These are phyloP conservation scores for Erythrocebus patas DNA, from an alignment of 2,113 vertebrate species.

Conservation along the genomic window DNA sequence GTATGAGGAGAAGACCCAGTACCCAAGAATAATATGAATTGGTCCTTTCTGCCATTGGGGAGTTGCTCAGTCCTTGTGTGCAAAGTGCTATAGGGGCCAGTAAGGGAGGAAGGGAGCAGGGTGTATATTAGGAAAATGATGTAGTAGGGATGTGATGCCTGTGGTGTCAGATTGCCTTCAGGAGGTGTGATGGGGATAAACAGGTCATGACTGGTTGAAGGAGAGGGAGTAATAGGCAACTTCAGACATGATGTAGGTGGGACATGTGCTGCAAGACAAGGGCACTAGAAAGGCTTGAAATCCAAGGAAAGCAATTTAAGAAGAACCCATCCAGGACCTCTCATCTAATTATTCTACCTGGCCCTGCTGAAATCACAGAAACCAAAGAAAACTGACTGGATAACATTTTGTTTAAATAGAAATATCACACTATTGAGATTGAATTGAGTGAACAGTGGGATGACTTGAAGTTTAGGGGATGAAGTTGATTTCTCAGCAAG, in stretches of 20 bases:
- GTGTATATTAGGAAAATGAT: background rate
- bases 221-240: background rate
- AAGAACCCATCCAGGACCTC: background rate
- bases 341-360: background rate
- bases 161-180: background rate
- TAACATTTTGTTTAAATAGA: background rate
- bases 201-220: background rate
- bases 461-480: background rate
- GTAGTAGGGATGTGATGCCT: background rate
- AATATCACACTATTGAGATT: background rate
- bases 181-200: background rate
- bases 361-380: background rate
- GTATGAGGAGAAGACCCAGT: background rate
- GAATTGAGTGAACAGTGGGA: background rate
- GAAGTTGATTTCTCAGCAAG: background rate
- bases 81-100: background rate
- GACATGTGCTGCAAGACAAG: background rate
- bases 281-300: background rate
- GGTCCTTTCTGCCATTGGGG: background rate
- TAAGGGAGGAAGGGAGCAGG: background rate
- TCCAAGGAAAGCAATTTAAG: slow-evolving; percentile 8
- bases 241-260: background rate
- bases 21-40: background rate
- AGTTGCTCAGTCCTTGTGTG: background rate
- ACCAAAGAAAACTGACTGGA: background rate